Evolutionary conservation across 2,113 vertebrate genomes (phyloP), one percentile per base, ranked within the genome.

Genomic region (Trogon melanurus): DNA sequence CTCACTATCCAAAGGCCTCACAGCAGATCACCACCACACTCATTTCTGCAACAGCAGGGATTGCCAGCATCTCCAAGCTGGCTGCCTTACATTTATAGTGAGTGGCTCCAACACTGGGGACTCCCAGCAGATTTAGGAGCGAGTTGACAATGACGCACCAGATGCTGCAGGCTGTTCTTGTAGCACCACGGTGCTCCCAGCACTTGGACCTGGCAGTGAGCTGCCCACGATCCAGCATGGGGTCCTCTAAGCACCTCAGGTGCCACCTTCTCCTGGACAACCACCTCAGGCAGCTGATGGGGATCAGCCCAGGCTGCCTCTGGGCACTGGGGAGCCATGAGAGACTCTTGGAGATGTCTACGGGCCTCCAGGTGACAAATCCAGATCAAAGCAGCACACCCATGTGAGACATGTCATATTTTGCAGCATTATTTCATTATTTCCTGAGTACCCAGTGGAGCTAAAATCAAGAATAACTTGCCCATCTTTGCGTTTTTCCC

Each of bases 211-310:
- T 36, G 50, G 17, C 0, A 0, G 30, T 23, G 45, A 82, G 45
- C 45, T 64, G 44, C 21, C 51, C 38, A 14, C 0, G 0, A 20
- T 58, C 29, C 3, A 9, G 51, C 45, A 26, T 5, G 0, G 22
- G 19, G 22, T 27, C 18, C 30, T 67, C 14, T 53, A 61, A 50
- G 50, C 29, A 36, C 14, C 47, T 79, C 50, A 76, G 29, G 9
- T 16, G 32, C 23, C 4, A 1, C 3, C 36, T 61, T 67, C 16
- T 79, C 51, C 57, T 71, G 62, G 41, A 75, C 13, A 41, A 66
- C 51, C 62, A 25, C 9, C 48, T 60, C 85, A 29, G 25, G 6
- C 3, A 4, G 47, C 27, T 47, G 30, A 1, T 1, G 8, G 21
- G 79, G 47, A 36, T 16, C 23, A 57, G 27, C 50, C 54, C 30